Base-by-base conservation (phyloP, 1,140 invertebrate genomes). In the Prorops nasuta region DNA sequence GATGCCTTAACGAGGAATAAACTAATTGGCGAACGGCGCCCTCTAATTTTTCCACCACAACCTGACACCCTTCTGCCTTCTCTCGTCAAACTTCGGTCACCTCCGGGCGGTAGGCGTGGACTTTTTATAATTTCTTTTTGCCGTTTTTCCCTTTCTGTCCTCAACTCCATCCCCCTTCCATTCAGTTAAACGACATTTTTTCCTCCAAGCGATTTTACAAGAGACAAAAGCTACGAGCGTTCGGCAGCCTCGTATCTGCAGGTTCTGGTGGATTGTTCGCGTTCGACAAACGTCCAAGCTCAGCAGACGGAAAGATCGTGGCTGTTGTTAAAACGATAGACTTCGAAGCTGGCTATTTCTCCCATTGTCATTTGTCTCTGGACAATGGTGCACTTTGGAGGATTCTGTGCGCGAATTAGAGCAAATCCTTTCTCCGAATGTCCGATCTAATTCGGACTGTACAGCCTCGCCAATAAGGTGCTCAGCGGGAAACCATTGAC, bases 401-500 rank as follows among this genome's bases (percentile, higher is more conserved):
- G 54, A 64, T 63, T 47, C 51, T 40, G 47, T 49, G 47, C 53
- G 61, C 60, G 59, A 67, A 66, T 64, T 54, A 48, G 46, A 61
- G 52, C 49, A 56, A 67, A 63, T 61, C 61, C 61, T 62, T 64
- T 64, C 56, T 61, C 42, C 51, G 49, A 51, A 62, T 48, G 48
- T 44, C 35, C 44, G 9, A 43, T 54, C 44, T 49, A 43, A 56
- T 58, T 60, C 52, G 34, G 51, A 53, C 52, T 39, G 48, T 9
- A 40, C 56, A 47, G 56, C 48, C 42, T 56, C 36, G 49, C 10
- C 51, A 51, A 43, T 51, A 47, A 56, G 56, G 47, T 28, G 37
- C 56, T 15, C 67, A 62, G 60, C 65, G 55, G 65, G 62, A 56
- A 39, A 50, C 58, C 56, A 61, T 70, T 70, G 58, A 63, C 36